A percentile compares a stretch with the other conserved stretches of the same genome.
Conservation (phyloP, 1,140 invertebrate species). For the Drosophila guanche region DNA sequence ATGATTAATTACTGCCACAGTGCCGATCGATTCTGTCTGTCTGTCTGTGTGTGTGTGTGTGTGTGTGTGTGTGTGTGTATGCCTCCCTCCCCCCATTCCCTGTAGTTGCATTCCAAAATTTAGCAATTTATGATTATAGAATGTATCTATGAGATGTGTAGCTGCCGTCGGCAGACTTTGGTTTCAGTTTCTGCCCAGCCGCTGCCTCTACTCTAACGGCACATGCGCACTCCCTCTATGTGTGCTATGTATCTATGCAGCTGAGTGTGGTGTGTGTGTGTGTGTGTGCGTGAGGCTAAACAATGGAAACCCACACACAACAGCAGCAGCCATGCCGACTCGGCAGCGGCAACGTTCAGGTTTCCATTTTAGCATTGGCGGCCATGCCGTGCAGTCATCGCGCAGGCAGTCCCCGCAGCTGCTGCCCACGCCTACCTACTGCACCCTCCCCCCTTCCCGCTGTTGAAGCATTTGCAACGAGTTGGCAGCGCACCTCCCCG, state of each 20-base stretch:
- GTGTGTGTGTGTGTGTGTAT: conserved; percentile 59
- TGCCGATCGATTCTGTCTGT: conserved; percentile 32
- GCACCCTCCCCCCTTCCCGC: neutral
- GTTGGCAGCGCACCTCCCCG: conserved; percentile 45
- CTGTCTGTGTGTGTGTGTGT: conserved; percentile 63
- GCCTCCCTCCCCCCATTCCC: neutral
- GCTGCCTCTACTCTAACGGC: conserved; percentile 7
- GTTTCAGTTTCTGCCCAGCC: conserved; percentile 5
- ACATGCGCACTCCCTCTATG: conserved; percentile 55
- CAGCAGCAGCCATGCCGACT: conserved; percentile 42
- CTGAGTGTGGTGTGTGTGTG: conserved; percentile 12
- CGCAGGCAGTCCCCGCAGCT: conserved; percentile 21
- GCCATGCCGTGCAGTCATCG: conserved; percentile 73
- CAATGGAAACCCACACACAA: conserved; percentile 51
- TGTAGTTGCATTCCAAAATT: conserved; percentile 50
- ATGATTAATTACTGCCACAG: conserved; percentile 71
- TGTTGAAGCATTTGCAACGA: conserved; percentile 23
- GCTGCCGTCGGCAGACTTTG: conserved; percentile 60
- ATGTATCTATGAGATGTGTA: conserved; percentile 33
- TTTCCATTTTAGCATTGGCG: conserved; percentile 72
- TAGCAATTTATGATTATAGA: conserved; percentile 72
- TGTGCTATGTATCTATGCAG: conserved; percentile 50
- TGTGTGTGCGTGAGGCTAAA: conserved; percentile 47
- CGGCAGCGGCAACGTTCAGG: conserved; percentile 10
- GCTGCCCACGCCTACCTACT: conserved; percentile 41